These are phyloP conservation scores for Sebastes minor DNA, from an alignment of 2,797 vertebrate species.

Conservation along the genomic window DNA sequence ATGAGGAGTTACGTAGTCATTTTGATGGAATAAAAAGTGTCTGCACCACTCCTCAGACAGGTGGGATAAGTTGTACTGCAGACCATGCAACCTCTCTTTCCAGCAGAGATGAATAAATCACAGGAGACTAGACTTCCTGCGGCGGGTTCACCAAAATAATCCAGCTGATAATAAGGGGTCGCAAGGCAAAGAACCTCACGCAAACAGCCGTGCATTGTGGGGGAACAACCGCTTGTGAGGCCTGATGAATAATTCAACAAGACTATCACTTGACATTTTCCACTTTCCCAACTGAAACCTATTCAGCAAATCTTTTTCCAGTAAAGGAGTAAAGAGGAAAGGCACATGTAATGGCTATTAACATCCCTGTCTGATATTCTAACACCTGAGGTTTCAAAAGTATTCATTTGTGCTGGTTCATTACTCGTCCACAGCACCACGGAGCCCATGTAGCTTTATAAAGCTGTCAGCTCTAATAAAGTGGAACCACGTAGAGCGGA, in stretches of 20 bases:
- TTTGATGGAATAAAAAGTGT: conserved; percentile 26
- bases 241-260: conserved; percentile 47
- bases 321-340: conserved; percentile 2
- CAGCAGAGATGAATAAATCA: conserved; percentile 12
- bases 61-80: conserved; percentile 22
- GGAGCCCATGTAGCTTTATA: conserved; percentile 29
- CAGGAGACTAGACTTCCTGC: conserved; percentile 23
- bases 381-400: conserved; percentile 45
- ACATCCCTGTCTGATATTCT: conserved; percentile 27
- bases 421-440: conserved; percentile 42
- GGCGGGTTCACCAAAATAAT: conserved; percentile 8
- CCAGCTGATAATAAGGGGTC: background rate
- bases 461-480: conserved; percentile 73
- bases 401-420: conserved; percentile 49
- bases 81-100: conserved; percentile 7
- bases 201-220: background rate
- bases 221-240: background rate
- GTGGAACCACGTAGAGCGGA: conserved; percentile 48
- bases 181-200: background rate
- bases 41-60: conserved; percentile 26
- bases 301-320: background rate
- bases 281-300: conserved; percentile 1
- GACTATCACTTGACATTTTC: conserved; percentile 51
- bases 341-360: conserved; percentile 15
- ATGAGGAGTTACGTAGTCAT: background rate